Base-by-base conservation (phyloP, 2,113 vertebrate genomes). In the Macroglossus sobrinus region DNA sequence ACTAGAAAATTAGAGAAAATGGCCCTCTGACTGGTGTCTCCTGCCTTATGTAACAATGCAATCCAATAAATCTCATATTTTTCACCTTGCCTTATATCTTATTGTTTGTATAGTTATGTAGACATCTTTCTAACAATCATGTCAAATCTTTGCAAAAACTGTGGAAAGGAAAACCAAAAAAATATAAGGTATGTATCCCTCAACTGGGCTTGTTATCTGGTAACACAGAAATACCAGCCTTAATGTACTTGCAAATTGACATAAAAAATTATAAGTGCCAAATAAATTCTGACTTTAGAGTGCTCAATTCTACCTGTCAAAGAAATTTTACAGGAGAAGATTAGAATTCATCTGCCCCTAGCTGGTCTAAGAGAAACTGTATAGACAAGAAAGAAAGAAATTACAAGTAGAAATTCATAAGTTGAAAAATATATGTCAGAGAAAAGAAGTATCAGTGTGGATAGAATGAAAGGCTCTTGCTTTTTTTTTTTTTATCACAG, bases 211-310 rank as follows among this genome's bases (percentile, higher is more conserved):
- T 61, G 1, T 66, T 92, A 24, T 40, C 16, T 74, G 55, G 26
- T 88, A 74, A 92, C 21, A 79, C 30, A 33, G 38, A 86, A 92
- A 84, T 1, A 74, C 24, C 59, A 89, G 10, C 2, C 33, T 94
- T 95, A 78, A 68, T 12, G 72, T 74, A 84, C 45, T 84, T 91
- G 38, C 47, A 96, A 95, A 88, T 35, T 82, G 50, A 57, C 55
- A 33, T 61, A 55, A 84, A 94, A 89, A 87, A 82, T 92, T 94
- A 40, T 79, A 92, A 90, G 33, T 89, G 61, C 18, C 15, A 90
- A 92, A 53, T 78, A 45, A 78, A 14, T 93, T 95, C 35, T 91
- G 69, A 91, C 47, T 79, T 87, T n/a, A 69, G 35, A 87, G 26
- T 64, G 55, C 9, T 81, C 75, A 86, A 33, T 72, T 90, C 35